Evolutionary conservation across 2,113 vertebrate genomes (phyloP).

Genomic region (Tretioscincus oriximinensis): DNA sequence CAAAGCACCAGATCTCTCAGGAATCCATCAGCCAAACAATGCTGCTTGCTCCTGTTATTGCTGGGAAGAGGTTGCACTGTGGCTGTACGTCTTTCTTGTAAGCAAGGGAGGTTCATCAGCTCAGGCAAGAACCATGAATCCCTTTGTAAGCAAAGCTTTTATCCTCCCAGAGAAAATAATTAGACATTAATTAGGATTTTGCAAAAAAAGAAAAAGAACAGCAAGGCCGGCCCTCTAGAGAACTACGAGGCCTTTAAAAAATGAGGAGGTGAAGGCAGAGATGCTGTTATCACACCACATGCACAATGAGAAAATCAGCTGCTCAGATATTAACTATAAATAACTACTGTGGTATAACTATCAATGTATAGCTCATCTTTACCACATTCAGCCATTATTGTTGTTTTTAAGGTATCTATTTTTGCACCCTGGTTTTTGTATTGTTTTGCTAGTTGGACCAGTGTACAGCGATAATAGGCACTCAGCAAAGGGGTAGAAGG

Average conservation of each 20-base stretch:
- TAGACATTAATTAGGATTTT: constrained; percentile 58
- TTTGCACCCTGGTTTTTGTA: no score
- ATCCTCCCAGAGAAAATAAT: constrained; percentile 40
- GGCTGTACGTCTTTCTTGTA: constrained; percentile 2
- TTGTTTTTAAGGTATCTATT: no score
- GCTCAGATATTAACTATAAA: not conserved
- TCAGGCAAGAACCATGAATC: constrained; percentile 34
- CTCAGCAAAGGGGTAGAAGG: no score
- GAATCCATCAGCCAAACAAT: constrained; percentile 32
- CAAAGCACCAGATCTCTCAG: not conserved
- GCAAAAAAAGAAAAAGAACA: constrained; percentile 14
- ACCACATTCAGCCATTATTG: no score
- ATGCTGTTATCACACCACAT: not conserved
- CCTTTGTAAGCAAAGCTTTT: constrained; percentile 47
- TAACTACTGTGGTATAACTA: not conserved
- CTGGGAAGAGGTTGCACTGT: constrained; percentile 31
- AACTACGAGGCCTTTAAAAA: constrained; percentile 37
- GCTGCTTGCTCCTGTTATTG: not conserved
- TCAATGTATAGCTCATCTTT: no score
- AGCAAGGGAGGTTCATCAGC: constrained; percentile 10
- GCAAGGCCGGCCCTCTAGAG: constrained; percentile 32
- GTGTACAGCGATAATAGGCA: no score
- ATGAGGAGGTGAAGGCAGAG: not conserved
- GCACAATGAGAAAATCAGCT: constrained; percentile 4
- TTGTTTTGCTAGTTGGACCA: no score